Conservation (phyloP, 2,113 vertebrate species). For the human (Homo sapiens) region DNA sequence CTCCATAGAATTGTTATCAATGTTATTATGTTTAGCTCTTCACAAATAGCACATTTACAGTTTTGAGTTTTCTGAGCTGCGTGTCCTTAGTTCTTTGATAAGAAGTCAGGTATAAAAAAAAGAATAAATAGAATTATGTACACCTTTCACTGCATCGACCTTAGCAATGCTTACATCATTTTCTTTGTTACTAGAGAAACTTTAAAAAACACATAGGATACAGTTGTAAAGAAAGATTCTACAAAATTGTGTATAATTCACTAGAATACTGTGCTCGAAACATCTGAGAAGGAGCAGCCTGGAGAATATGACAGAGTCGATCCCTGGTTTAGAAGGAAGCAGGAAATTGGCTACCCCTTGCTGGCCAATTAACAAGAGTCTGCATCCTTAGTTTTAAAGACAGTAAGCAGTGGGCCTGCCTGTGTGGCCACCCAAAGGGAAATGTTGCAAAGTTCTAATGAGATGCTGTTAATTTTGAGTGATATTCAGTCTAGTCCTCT, state of each 20-base stretch:
- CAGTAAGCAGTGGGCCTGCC: background rate
- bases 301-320: background rate
- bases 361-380: slow-evolving; percentile 47
- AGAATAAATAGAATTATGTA: slow-evolving; percentile 47
- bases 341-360: background rate
- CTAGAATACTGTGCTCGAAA: background rate
- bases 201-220: slow-evolving; percentile 35
- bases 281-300: background rate
- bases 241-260: background rate
- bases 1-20: slow-evolving; percentile 59
- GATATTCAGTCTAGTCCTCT: slow-evolving; percentile 39
- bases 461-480: slow-evolving; percentile 63
- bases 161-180: slow-evolving; percentile 41
- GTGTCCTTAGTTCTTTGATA: slow-evolving; percentile 52
- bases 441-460: slow-evolving; percentile 61
- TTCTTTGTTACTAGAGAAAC: background rate
- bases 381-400: slow-evolving; percentile 48
- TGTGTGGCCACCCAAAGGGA: background rate
- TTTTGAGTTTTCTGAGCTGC: slow-evolving; percentile 40
- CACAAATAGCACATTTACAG: slow-evolving; percentile 35
- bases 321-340: slow-evolving; percentile 26
- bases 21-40: slow-evolving; percentile 59
- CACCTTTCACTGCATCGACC: background rate
- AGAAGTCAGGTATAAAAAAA: background rate
- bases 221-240: slow-evolving; percentile 34